These are phyloP conservation scores for Lepidocyrtoides sp. DNA, from an alignment of 2,888 invertebrate species.

Conservation along the genomic window DNA sequence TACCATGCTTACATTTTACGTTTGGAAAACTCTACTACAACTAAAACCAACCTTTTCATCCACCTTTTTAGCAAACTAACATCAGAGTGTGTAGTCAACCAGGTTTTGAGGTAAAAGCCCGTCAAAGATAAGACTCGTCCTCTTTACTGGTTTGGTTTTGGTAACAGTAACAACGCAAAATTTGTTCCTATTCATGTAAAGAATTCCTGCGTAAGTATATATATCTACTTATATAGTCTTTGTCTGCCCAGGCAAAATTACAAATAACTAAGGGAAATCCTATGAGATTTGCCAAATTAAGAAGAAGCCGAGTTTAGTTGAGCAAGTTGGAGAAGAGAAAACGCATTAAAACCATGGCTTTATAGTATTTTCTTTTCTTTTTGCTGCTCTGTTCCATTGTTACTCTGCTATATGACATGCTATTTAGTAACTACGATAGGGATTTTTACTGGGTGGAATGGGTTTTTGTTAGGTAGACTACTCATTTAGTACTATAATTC, in stretches of 20 bases:
- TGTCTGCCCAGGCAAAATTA: conserved; percentile 8
- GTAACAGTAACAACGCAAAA: too few species aligned
- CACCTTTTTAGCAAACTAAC: neutral
- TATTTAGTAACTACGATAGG: neutral
- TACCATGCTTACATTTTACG: too few species aligned
- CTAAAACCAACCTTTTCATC: neutral
- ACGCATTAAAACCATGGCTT: neutral
- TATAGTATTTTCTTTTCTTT: neutral
- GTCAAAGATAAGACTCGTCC: neutral
- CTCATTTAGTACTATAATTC: conserved; percentile 12
- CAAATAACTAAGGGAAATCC: conserved; percentile 57
- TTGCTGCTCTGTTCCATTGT: neutral
- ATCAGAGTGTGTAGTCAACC: neutral
- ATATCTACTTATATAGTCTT: neutral
- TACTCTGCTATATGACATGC: neutral
- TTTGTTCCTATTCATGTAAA: too few species aligned
- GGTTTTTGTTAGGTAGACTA: neutral
- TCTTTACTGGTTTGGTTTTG: too few species aligned
- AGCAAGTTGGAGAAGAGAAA: neutral
- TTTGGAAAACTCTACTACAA: too few species aligned
- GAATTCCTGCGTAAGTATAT: too few species aligned
- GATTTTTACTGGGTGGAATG: neutral
- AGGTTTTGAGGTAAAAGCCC: neutral
- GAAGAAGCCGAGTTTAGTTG: conserved; percentile 53
- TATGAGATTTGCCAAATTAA: conserved; percentile 65